These are phyloP conservation scores for Netelia melanura DNA, from an alignment of 2,888 invertebrate genomes.

Conservation along the genomic window DNA sequence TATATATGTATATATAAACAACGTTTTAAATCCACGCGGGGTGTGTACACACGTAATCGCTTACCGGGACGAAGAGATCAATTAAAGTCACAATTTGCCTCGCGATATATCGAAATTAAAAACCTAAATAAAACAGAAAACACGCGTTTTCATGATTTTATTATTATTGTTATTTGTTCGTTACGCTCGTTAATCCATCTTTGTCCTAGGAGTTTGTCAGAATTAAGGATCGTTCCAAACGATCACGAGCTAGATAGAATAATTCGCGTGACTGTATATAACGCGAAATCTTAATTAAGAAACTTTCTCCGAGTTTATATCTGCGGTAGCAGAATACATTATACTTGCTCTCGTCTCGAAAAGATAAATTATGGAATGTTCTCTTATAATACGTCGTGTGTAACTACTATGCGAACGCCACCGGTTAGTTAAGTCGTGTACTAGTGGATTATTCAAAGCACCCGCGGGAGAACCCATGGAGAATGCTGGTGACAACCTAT, in stretches of 20 bases:
- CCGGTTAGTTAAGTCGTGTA: conserved; percentile 57
- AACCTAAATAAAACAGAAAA: neutral
- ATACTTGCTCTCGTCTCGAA: conserved; percentile 47
- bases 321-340: conserved; percentile 2
- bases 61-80: conserved; percentile 40
- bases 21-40: conserved; percentile 10
- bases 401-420: conserved; percentile 3
- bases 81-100: conserved; percentile 28
- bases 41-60: neutral
- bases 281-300: conserved; percentile 49
- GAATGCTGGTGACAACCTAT: conserved; percentile 64
- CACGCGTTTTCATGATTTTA: neutral
- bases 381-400: conserved; percentile 28
- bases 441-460: conserved; percentile 58
- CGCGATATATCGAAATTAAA: neutral
- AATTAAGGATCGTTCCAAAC: conserved; percentile 13
- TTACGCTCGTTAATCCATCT: neutral
- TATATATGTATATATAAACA: neutral
- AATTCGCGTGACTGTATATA: neutral
- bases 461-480: conserved; percentile 4
- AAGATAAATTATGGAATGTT: conserved; percentile 42
- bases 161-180: conserved; percentile 1
- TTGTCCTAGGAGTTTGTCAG: neutral
- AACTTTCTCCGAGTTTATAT: conserved; percentile 56
- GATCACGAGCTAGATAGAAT: neutral